Base-by-base conservation (phyloP, 2,888 invertebrate genomes). In the Julus scandinavius region DNA sequence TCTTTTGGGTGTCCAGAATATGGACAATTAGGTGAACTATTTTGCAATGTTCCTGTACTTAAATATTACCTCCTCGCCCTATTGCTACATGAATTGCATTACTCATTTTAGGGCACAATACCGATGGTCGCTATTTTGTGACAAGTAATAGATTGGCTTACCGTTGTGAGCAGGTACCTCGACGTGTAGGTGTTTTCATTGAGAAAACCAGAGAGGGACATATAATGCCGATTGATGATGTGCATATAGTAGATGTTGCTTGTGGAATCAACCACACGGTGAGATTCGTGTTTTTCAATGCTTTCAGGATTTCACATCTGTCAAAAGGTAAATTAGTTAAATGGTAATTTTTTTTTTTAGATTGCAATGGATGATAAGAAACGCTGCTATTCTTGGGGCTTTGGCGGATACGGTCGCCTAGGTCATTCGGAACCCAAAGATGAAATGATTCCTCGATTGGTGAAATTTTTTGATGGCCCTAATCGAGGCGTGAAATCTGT, bases 401-500 rank as follows among this genome's bases (percentile, higher is more conserved):
- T 98, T 92, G 98, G 98, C 15, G 98, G 98, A 0, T 97, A 98
- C 91, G 98, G 98, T 0, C 95, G 98, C 1, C 93, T 98, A 17
- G 98, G 98, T 0, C 98, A 98, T 93, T 96, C 97, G 9, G 98
- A 97, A 91, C 97, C 95, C 89, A 96, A 96, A 91, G 98, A 98
- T 92, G 98, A 98, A 93, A 94, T 96, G 92, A 96, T 97, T 83
- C 94, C 94, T 13, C 93, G 96, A n/a, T 93, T 97, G 88, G 95
- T 98, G 90, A 97, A 97, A 92, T 97, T 95, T 92, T 96, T 97
- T 92, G 97, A 98, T 90, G 95, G 96, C 0, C 96, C 96, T 90
- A 96, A 95, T 85, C 95, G 97, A 89, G 97, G 97, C 72, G 95
- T 97, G 0, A 95, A 96, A 90, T 95, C 95, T 88, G 95, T 97